Conservation (phyloP, 2,888 invertebrate genomes). For the Smittia sp. region DNA sequence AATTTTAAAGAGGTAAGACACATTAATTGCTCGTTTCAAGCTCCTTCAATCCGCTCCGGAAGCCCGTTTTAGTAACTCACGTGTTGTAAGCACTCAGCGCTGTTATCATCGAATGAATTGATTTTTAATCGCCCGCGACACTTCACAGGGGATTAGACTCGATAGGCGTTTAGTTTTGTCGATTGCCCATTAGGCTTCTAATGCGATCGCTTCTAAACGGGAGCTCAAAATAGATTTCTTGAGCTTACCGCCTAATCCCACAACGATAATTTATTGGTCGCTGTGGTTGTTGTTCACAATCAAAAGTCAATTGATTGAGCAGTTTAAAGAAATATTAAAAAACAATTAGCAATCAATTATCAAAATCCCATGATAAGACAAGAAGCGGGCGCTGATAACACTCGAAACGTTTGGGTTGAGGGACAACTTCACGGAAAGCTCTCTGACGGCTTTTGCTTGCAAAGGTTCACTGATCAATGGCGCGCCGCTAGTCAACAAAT, state of each 20-base stretch:
- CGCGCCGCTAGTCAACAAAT: too few species aligned
- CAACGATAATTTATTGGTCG: neutral
- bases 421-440: too few species aligned
- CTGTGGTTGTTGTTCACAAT: neutral
- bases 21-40: neutral
- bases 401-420: too few species aligned
- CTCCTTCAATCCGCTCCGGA: too few species aligned
- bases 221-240: neutral
- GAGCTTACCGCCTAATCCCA: neutral
- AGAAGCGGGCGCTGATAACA: neutral
- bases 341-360: slow-evolving; percentile 13
- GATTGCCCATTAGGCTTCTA: neutral
- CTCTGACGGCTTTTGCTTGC: too few species aligned
- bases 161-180: neutral
- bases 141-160: neutral
- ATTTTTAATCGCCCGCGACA: neutral
- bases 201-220: neutral
- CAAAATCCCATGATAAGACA: neutral
- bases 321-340: neutral
- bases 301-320: neutral
- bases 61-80: too few species aligned
- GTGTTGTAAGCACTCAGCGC: neutral
- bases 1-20: slow-evolving; percentile 8
- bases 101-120: slow-evolving; percentile 4
- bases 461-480: too few species aligned